Evolutionary conservation across 2,113 vertebrate genomes (phyloP), one percentile per base, ranked within the genome.

Genomic region (Toxotes jaculatrix): DNA sequence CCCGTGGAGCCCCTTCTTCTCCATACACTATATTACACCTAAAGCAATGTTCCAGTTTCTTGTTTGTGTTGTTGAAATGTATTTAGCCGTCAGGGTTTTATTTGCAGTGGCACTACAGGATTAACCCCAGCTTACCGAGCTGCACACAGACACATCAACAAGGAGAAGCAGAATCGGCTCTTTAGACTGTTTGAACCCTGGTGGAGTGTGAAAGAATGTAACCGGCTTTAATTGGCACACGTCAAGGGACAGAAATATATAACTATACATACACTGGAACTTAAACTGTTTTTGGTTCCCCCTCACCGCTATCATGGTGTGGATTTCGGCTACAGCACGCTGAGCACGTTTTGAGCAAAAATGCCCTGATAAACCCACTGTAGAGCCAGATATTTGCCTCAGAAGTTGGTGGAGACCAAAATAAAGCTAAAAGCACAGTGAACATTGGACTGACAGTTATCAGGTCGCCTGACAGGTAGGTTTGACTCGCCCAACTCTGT

Each of bases 61-160:
- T 83, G 82, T 93, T 94, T 92, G 84, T 81, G 77, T 84, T 86
- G 84, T 65, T 79, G 85, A 89, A 87, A 88, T 79, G 79, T 90
- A 83, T 89, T 87, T 87, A 72, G 79, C 87, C 65, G 72, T 82
- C 43, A 36, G 27, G 80, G 82, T 89, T 89, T 82, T 90, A 87
- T 91, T 92, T 87, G 83, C 82, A 70, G 66, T 69, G 87, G 79
- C 45, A 80, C 71, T 77, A 92, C 80, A 80, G 95, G 96, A 97
- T 98, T 97, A 92, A 82, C 65, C 13, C 60, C 53, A 62, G 84
- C 71, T 90, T 89, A 88, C 66, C 38, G 27, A 86, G 80, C 80
- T 65, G 76, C 55, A 76, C 83, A 67, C 63, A 86, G 85, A 82
- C 85, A 17, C 61, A 69, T 65, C 42, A 4, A 85, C 72, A 76